These are phyloP conservation scores for Vimba vimba DNA, from an alignment of 2,113 vertebrate genomes.

Conservation along the genomic window DNA sequence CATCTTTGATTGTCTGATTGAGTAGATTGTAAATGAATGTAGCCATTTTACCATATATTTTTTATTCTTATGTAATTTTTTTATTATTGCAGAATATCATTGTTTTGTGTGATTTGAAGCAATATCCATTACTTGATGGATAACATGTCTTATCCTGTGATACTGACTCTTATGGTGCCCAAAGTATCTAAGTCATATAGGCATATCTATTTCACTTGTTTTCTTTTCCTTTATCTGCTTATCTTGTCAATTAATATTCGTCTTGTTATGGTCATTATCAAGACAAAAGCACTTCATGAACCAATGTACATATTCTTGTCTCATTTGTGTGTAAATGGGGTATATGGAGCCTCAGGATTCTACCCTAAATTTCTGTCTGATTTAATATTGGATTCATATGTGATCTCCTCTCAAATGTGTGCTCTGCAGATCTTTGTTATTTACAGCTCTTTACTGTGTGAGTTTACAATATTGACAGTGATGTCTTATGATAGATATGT, in stretches of 20 bases:
- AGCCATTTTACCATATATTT: background rate
- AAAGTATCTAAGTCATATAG: slow-evolving; percentile 33
- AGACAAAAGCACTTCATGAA: slow-evolving; percentile 43
- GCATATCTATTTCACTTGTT: slow-evolving; percentile 14
- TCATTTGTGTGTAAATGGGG: slow-evolving; percentile 39
- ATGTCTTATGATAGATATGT: slow-evolving; percentile 54
- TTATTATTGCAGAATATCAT: background rate
- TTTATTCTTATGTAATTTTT: background rate
- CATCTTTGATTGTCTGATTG: background rate
- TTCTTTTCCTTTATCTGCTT: slow-evolving; percentile 17
- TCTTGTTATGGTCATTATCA: slow-evolving; percentile 29
- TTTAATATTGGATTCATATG: slow-evolving; percentile 37
- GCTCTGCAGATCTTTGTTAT: slow-evolving; percentile 39
- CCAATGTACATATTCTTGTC: slow-evolving; percentile 47
- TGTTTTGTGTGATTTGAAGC: background rate
- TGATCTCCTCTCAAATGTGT: slow-evolving; percentile 42
- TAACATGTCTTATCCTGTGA: slow-evolving; percentile 10
- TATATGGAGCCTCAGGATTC: slow-evolving; percentile 43
- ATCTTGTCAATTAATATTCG: slow-evolving; percentile 38
- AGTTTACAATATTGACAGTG: slow-evolving; percentile 44
- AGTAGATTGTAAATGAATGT: background rate
- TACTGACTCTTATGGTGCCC: slow-evolving; percentile 20
- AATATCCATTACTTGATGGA: background rate
- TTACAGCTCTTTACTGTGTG: slow-evolving; percentile 48
- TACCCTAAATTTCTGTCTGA: slow-evolving; percentile 41